phyloP scores from a whole-genome alignment of 2,113 vertebrate genomes.

The Aspiorhynchus laticeps region DNA sequence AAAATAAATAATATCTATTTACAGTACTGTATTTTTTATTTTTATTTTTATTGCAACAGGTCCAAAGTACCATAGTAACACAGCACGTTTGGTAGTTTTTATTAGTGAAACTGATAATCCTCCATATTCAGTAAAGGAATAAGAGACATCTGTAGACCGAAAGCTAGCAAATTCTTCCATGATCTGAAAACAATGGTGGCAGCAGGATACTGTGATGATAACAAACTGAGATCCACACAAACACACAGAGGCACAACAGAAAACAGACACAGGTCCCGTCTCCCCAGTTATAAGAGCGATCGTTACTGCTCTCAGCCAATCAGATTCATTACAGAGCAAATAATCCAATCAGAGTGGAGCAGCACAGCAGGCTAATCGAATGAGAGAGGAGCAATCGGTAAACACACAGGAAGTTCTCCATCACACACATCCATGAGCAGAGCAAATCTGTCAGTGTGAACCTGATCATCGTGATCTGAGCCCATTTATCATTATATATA shows the following conservation, averaged over 20 bases:
- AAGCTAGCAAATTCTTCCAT: background rate
- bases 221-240: background rate
- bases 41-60: background rate
- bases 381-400: background rate
- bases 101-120: background rate
- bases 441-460: slow-evolving; percentile 9
- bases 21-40: too few relatives aligned
- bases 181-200: background rate
- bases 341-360: slow-evolving; percentile 43
- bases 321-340: slow-evolving; percentile 16
- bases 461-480: background rate
- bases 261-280: background rate
- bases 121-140: background rate
- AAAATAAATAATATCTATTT: background rate
- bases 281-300: background rate
- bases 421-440: background rate
- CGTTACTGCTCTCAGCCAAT: slow-evolving; percentile 30
- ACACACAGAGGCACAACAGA: background rate
- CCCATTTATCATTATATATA: background rate
- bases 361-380: slow-evolving; percentile 23
- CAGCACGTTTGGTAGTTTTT: background rate
- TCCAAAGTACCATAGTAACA: background rate
- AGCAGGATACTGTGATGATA: background rate
- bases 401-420: slow-evolving; percentile 8
- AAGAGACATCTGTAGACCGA: background rate